Percentiles rank a stretch among this genome's conserved stretches.
Evolutionary conservation across 2,888 invertebrate species (phyloP).

Genomic region (Papilio elwesi): DNA sequence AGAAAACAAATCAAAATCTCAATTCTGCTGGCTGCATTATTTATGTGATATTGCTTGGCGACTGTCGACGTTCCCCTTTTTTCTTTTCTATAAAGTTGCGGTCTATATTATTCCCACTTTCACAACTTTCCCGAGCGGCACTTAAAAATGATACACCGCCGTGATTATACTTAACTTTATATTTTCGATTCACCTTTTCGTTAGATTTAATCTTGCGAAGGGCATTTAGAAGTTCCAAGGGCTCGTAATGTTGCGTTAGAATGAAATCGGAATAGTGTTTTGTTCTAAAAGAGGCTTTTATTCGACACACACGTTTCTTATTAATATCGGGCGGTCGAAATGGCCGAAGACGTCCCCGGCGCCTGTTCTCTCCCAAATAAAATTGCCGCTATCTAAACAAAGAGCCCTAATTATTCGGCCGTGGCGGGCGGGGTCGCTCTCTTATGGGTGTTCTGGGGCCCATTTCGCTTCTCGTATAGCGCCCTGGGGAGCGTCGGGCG

Average conservation of each 20-base stretch:
- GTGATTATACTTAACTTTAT: conserved; percentile 42
- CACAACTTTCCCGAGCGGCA: conserved; percentile 69
- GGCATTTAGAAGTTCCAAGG: conserved; percentile 31
- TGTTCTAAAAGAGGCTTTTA: conserved; percentile 54
- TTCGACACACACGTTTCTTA: conserved; percentile 79
- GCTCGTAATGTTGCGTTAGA: conserved; percentile 46
- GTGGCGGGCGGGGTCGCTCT: conserved; percentile 87
- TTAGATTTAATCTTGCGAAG: conserved; percentile 19
- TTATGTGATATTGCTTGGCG: conserved; percentile 80
- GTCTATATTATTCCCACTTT: conserved; percentile 68
- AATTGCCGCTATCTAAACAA: conserved; percentile 86
- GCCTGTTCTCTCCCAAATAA: conserved; percentile 84
- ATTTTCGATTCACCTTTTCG: conserved; percentile 23
- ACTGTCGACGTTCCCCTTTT: conserved; percentile 75
- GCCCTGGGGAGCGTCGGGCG: conserved; percentile 85
- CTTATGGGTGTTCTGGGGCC: conserved; percentile 88
- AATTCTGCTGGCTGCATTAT: conserved; percentile 81
- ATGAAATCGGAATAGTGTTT: conserved; percentile 59
- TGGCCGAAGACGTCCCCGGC: conserved; percentile 82
- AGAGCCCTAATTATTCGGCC: conserved; percentile 87
- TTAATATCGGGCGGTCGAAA: conserved; percentile 81
- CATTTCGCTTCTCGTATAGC: conserved; percentile 87
- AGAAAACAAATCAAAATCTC: conserved; percentile 83
- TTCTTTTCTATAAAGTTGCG: conserved; percentile 71
- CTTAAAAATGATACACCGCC: conserved; percentile 43